These are phyloP conservation scores for Nomada lathburiana DNA, from an alignment of 2,888 invertebrate genomes.

Conservation along the genomic window DNA sequence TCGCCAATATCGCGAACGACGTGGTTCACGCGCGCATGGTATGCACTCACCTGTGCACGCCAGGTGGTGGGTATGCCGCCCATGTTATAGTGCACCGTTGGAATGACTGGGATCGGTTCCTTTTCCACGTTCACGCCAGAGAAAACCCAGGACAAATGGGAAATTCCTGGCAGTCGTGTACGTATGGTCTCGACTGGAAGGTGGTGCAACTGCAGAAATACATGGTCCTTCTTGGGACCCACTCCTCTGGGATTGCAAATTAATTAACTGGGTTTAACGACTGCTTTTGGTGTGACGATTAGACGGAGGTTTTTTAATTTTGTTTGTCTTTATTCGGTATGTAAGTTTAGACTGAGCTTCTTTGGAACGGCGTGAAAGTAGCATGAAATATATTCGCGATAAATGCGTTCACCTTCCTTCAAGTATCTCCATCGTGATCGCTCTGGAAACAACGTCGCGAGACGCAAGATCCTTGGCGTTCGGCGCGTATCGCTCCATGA, in stretches of 20 bases:
- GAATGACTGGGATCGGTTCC: conserved; percentile 98
- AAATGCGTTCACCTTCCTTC: conserved; percentile 88
- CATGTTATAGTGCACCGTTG: conserved; percentile 99
- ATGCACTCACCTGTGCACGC: conserved; percentile 90
- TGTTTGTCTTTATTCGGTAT: too few relatives aligned
- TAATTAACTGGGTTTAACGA: too few relatives aligned
- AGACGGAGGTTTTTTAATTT: not conserved
- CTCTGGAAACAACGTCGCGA: conserved; percentile 97
- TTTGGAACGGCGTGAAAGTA: too few relatives aligned
- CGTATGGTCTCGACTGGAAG: conserved; percentile 95
- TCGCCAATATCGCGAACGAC: too few relatives aligned
- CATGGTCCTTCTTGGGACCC: conserved; percentile 97
- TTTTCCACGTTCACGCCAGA: conserved; percentile 98
- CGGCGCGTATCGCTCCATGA: conserved; percentile 99
- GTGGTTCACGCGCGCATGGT: too few relatives aligned
- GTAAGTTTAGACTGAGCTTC: too few relatives aligned
- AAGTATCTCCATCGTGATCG: conserved; percentile 98
- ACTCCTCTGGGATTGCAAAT: conserved; percentile 88
- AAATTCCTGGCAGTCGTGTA: conserved; percentile 94
- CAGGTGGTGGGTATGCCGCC: conserved; percentile 99
- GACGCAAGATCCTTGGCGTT: conserved; percentile 99
- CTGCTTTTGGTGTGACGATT: not conserved
- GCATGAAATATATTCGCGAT: too few relatives aligned
- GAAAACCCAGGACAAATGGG: conserved; percentile 99
- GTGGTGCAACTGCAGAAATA: conserved; percentile 96